Conservation (phyloP, 2,113 vertebrate species). For the Ia io region DNA sequence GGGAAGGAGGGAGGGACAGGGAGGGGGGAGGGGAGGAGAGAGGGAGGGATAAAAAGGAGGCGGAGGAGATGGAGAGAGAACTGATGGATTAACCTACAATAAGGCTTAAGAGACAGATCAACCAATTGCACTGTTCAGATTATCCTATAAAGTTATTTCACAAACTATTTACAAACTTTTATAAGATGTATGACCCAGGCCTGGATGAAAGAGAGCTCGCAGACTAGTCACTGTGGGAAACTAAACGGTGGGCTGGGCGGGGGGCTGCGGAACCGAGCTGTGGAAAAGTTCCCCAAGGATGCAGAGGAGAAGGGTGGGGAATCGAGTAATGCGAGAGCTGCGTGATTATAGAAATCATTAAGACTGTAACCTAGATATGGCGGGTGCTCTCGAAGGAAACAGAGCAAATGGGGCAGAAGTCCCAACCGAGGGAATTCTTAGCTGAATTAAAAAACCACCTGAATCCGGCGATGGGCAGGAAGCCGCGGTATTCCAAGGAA, state of each 20-base stretch:
- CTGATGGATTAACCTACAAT: neutral
- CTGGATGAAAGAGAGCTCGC: neutral
- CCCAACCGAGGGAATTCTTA: neutral
- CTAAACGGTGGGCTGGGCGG: too few relatives aligned
- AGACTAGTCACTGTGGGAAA: neutral
- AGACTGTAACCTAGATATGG: neutral
- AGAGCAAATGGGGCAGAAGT: neutral
- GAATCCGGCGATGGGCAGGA: neutral
- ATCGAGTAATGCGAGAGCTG: too few relatives aligned
- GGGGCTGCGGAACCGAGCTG: neutral
- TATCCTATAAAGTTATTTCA: neutral
- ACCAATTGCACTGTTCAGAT: neutral
- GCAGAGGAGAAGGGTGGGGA: neutral
- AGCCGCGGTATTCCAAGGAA: accelerated
- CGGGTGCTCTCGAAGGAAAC: neutral
- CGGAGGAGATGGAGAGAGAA: neutral
- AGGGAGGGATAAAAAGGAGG: neutral
- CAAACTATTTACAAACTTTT: neutral
- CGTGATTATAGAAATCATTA: too few relatives aligned
- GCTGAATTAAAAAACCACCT: neutral
- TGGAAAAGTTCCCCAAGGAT: neutral
- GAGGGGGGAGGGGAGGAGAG: neutral
- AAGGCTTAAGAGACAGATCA: neutral
- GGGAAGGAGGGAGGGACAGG: too few relatives aligned
- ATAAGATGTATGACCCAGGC: neutral